Evolutionary conservation across 2,113 vertebrate species (phyloP).

Genomic region (Oncorhynchus masou): DNA sequence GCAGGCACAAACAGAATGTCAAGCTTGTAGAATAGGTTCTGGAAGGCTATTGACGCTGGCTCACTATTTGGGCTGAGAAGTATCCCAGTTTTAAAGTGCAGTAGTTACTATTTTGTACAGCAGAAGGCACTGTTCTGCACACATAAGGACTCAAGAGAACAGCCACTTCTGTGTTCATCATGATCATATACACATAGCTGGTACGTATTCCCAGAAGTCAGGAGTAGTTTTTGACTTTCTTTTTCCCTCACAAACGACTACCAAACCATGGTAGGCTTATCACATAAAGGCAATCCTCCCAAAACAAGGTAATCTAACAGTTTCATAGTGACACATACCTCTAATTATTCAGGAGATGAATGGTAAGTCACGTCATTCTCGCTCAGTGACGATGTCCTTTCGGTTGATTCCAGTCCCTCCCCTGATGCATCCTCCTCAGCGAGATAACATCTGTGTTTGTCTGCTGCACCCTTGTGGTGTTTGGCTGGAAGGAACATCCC

Average conservation of each 20-base stretch:
- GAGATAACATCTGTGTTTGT: slow-evolving; percentile 68
- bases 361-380: slow-evolving; percentile 8
- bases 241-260: too few species aligned
- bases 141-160: not conserved
- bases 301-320: too few species aligned
- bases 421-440: slow-evolving; percentile 1
- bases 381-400: slow-evolving; percentile 43
- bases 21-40: not conserved
- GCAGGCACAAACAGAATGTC: not conserved
- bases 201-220: too few species aligned
- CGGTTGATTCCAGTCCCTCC: slow-evolving; percentile 49
- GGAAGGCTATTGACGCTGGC: not conserved
- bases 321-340: too few species aligned
- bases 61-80: not conserved
- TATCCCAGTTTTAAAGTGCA: not conserved
- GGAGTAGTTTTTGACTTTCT: too few species aligned
- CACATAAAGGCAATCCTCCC: too few species aligned
- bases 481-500: slow-evolving; percentile 54
- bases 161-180: too few species aligned
- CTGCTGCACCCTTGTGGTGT: slow-evolving; percentile 72
- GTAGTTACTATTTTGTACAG: not conserved
- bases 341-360: slow-evolving; percentile 16
- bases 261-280: too few species aligned
- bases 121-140: not conserved
- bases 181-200: not conserved